These are phyloP conservation scores for Diachasma alloeum DNA, from an alignment of 1,140 invertebrate genomes.

Conservation along the genomic window DNA sequence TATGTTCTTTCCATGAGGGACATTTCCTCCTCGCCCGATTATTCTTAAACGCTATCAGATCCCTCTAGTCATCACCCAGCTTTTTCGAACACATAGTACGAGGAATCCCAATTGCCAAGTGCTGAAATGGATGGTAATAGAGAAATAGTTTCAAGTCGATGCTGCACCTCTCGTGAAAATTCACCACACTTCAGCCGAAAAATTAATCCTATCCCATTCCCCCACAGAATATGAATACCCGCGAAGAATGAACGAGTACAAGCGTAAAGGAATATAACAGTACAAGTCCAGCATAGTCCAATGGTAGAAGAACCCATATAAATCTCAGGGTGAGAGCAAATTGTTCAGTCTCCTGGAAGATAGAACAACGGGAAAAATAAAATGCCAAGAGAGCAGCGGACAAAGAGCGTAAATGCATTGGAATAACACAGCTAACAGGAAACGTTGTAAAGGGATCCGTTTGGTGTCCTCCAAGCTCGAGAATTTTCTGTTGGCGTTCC, in stretches of 20 bases:
- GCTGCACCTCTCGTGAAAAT: too few species aligned
- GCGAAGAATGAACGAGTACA: not conserved
- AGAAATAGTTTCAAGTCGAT: too few species aligned
- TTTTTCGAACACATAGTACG: too few species aligned
- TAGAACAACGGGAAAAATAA: constrained; percentile 45
- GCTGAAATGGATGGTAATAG: too few species aligned
- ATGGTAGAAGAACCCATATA: constrained; percentile 40
- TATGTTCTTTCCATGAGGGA: too few species aligned
- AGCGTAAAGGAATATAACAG: constrained; percentile 26
- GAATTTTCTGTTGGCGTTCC: not conserved
- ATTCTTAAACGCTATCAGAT: too few species aligned
- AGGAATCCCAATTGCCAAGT: too few species aligned
- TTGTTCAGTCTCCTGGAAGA: constrained; percentile 47
- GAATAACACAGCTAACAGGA: constrained; percentile 53
- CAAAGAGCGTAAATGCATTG: constrained; percentile 20
- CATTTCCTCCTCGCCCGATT: too few species aligned
- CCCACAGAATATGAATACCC: not conserved
- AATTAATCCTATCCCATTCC: not conserved
- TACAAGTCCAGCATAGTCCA: constrained; percentile 12
- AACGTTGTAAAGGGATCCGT: constrained; percentile 47
- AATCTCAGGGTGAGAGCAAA: constrained; percentile 57
- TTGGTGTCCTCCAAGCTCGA: constrained; percentile 6
- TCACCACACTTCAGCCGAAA: too few species aligned
- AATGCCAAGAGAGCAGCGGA: constrained; percentile 14
- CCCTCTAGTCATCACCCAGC: too few species aligned